These are phyloP conservation scores for Benitochromis conjunctus DNA, from an alignment of 2,113 vertebrate genomes.

Conservation along the genomic window DNA sequence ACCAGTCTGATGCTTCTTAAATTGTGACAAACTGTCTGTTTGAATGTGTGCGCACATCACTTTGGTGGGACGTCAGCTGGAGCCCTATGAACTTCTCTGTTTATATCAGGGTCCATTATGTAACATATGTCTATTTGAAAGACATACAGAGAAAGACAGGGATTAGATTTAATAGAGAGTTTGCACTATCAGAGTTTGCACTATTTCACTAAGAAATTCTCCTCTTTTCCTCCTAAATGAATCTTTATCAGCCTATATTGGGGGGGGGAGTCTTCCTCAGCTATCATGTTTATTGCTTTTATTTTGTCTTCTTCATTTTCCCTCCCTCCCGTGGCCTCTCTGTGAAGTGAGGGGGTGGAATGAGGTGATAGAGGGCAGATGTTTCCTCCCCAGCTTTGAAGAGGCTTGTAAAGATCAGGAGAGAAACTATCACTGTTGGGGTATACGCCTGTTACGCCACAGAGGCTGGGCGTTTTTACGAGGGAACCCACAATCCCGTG, in stretches of 20 bases:
- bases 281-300: not conserved
- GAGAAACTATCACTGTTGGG: slow-evolving; percentile 2
- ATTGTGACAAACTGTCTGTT: not conserved
- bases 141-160: not conserved
- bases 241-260: not conserved
- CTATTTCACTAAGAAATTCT: not conserved
- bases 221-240: not conserved
- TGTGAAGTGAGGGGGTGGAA: slow-evolving; percentile 63
- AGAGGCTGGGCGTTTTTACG: not conserved
- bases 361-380: slow-evolving; percentile 50
- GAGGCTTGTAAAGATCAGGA: slow-evolving; percentile 32
- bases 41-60: not conserved
- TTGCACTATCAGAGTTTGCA: not conserved
- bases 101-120: slow-evolving; percentile 28
- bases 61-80: not conserved
- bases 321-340: not conserved
- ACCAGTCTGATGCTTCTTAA: slow-evolving; percentile 4
- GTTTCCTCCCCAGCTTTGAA: slow-evolving; percentile 56
- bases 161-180: not conserved
- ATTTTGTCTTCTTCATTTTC: not conserved
- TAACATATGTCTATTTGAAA: not conserved
- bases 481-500: slow-evolving; percentile 3
- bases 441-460: not conserved
- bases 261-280: not conserved
- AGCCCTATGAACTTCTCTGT: slow-evolving; percentile 3